Base-by-base conservation (phyloP, 2,888 invertebrate species). In the Amphipoea lucens region DNA sequence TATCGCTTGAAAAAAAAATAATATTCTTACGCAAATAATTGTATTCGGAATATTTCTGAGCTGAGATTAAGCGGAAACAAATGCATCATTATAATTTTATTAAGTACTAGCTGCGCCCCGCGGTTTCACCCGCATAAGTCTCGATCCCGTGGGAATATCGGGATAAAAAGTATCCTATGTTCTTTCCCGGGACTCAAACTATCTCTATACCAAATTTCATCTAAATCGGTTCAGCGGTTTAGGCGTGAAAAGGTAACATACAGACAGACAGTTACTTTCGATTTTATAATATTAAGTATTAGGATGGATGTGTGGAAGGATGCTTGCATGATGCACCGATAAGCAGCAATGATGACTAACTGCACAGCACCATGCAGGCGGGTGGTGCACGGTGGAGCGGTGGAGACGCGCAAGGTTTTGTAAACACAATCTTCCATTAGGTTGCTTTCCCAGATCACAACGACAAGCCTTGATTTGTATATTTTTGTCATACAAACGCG, bases 1-100 rank as follows among this genome's bases (percentile, higher is more conserved):
- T 88, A 87, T 87, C 89, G 65, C 76, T 63, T 76, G 29, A 54
- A 65, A 73, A 62, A 65, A 80, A 83, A 77, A 84, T 62, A 83
- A 80, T 76, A 76, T 9, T 9, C 17, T 14, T 83, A 65, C 76
- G 62, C 42, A 66, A 62, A 75, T 60, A 62, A 75, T 60, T 45
- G 71, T 67, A 51, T 70, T 70, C 14, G 48, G 48, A 36, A 82
- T 57, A 72, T 57, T 62, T 66, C 17, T n/a, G 29, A 57, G 40
- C 17, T 40, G 40, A 71, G 48, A 60, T 70, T 69, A 42, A 42
- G 57, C 62, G 54, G 45, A 71, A 74, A 29, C 14, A 40, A 45
- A 51, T 65, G 7, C 23, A 23, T 17, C 5, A 65, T 7, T 40
- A 62, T n/a, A n/a, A 36, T 74, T 42, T n/a, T 11, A 57, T 51